Base-by-base conservation (phyloP, 1,140 invertebrate genomes). In the Popillia japonica region DNA sequence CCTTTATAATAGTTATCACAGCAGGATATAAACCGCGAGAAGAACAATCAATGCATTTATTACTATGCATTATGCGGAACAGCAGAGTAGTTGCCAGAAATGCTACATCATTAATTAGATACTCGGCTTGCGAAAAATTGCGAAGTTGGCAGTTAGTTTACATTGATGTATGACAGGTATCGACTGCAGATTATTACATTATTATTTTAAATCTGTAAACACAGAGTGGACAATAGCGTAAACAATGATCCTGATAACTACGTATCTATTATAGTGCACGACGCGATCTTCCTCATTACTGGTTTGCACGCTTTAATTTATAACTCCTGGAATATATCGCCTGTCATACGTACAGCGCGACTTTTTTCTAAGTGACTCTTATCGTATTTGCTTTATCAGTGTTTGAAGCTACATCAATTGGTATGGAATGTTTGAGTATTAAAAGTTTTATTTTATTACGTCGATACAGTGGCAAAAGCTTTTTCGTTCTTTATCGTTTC, bases 131-230 rank as follows among this genome's bases (percentile, higher is more conserved):
- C 61, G 61, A 34, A 68, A 68, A 68, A 68, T 68, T 8, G 61
- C 61, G 11, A 68, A 27, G 27, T 22, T 68, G 22, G 61, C 61
- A 11, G 22, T 34, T 68, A 68, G 61, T 68, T 68, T 68, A 68
- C 61, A 68, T 68, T 68, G 61, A 68, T 68, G 61, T 22, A 68
- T 68, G 61, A 27, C 27, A 68, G 61, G 22, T 22, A 68, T 68
- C 61, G 61, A 22, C 61, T 68, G 27, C 61, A 68, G 61, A 68
- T 68, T 68, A 27, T 22, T 22, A 68, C 61, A 20, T 68, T 68
- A 68, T 68, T 68, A 68, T 68, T 68, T 68, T 68, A 68, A 20
- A 20, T 68, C 17, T 68, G 2, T 22, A 68, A 8, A 68, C 61
- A 68, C 61, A 27, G 22, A 22, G 61, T 68, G 22, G 23, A 23